Evolutionary conservation across 2,888 invertebrate species (phyloP), one percentile per base, ranked within the genome.

Genomic region (Podotricha telesiphe): DNA sequence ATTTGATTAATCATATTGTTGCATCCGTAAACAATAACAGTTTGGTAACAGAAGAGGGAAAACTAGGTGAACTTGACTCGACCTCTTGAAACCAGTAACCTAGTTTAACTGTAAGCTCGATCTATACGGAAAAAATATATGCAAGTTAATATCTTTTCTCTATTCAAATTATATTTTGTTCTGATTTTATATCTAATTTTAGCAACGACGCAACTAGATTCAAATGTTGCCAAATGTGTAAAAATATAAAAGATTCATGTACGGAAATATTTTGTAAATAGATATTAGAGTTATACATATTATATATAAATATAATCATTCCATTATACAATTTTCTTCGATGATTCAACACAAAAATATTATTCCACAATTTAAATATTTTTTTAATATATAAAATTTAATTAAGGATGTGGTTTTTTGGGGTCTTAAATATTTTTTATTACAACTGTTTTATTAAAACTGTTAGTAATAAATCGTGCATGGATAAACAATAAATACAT

Each of bases 31-130:
- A 82, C 80, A 82, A 78, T 74, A 75, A 75, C 73, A 71, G 69
- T 68, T 17, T 56, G 47, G 56, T 73, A 75, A 77, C 70, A 76
- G 70, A 72, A 71, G 75, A 72, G 69, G 75, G 73, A 75, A 77
- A 81, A 79, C 74, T 80, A 81, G 79, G 78, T 81, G 82, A 84
- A 82, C 81, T 80, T 81, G 78, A 79, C 76, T 78, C 75, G 80
- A 79, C 81, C 80, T 76, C 74, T 74, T 77, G 74, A 58, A 65
- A 71, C 66, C 71, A 68, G 69, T 78, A 79, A 78, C 80, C 79
- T 76, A 78, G 63, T 77, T 77, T 68, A 70, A 69, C 64, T 65
- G 47, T 70, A 65, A 55, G 63, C 61, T 47, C 66, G 28, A 20
- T 47, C 19, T 62, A 48, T 34, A 34, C n/a, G 17, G 8, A 22